Evolutionary conservation across 2,888 invertebrate species (phyloP), one percentile per base, ranked within the genome.

Genomic region (Ernsta delagoae): DNA sequence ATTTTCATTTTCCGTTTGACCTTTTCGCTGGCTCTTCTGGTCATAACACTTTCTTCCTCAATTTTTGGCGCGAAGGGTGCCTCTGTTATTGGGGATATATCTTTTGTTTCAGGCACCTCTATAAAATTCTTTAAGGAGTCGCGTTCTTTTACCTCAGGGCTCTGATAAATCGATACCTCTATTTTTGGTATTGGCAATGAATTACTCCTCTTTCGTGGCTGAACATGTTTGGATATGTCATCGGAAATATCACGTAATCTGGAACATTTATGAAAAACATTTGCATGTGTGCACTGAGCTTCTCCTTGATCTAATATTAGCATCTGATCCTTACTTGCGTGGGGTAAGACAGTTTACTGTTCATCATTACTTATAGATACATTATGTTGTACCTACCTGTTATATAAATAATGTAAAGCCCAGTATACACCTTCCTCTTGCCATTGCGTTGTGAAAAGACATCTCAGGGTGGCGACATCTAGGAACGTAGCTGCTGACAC

Each of bases 391-490:
- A 24, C 9, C 5, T 80, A 97, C 98, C 98, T 95, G 83, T 98
- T 97, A 79, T 97, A 97, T 73, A 98, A 93, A 88, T 97, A 99
- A 84, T 98, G 97, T 41, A 99, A 90, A 11, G 98, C 98, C 99
- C 99, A 99, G 86, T 97, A 98, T 9, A 99, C 97, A 0, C 99
- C 99, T 85, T 99, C 99, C 84, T 99, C 99, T 83, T 98, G 97
- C 99, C 99, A 99, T 82, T 99, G 98, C 0, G 98, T 96, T 71
- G 99, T 97, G 83, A 99, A 99, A 11, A 99, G 94, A 84, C 99
- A 99, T 64, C 99, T 95, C 66, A 99, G 89, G 0, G 99, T 99
- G 3, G 99, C 98, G 0, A 99, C 98, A 86, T 99, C 99, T 68
- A 99, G 94, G 86, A 98, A 99, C 0, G 98, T 99, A 0, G 99